Base-by-base conservation (phyloP, 1,140 invertebrate species). In the Nomia melanderi region DNA sequence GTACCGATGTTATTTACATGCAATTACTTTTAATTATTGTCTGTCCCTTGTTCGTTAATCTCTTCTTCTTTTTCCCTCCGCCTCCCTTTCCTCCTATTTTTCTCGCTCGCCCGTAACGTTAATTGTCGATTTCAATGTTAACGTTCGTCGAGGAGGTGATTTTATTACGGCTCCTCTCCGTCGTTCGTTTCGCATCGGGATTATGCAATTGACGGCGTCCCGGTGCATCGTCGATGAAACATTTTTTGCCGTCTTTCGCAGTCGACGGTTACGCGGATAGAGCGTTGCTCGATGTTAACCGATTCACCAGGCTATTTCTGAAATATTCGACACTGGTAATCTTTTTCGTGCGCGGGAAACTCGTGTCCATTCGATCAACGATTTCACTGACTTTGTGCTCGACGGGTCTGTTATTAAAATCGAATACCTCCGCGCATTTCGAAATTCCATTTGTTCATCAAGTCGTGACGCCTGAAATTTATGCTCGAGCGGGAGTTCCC, bases 1-100 rank as follows among this genome's bases (percentile, higher is more conserved):
- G 57, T n/a, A 33, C 33, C 57, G 57, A 29, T n/a, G 41, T 53
- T 54, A 64, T 74, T 66, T 66, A 74, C 20, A 27, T 27, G 44
- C 62, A 66, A 41, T 74, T 74, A 66, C 33, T 41, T 66, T 41
- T 56, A 44, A 66, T 56, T 65, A 66, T 27, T 50, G 9, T n/a
- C 0, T 23, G 25, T 53, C 36, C 11, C 47, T 44, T 23, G 41
- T 25, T 39, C 31, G 25, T 25, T 54, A 33, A 27, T 75, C 33
- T 64, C 62, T 33, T 11, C 54, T 9, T 2, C 6, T n/a, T 23
- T 31, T 17, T 4, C 3, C 41, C 17, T n/a, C 20, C 17, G 14
- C 7, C 44, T 2, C 20, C 3, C 41, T 44, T 14, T 8, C 41
- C 41, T 64, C 60, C 27, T 11, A 47, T 12, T 4, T 4, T 14